Evolutionary conservation across 1,140 invertebrate genomes (phyloP), one percentile per base, ranked within the genome.

Genomic region (fruit fly (Drosophila melanogaster)): DNA sequence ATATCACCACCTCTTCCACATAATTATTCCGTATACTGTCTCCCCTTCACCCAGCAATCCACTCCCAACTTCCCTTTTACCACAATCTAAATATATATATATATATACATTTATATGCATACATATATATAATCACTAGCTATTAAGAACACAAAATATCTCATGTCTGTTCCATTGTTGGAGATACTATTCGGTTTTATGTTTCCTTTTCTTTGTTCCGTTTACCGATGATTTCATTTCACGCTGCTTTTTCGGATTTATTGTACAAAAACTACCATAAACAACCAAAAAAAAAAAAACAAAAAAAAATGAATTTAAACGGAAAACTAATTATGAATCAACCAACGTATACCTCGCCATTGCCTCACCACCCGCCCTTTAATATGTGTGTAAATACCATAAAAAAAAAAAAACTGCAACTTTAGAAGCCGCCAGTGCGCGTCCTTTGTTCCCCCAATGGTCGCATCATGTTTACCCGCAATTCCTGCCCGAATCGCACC

Each of bases 391-490:
- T 57, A 51, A 56, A 60, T 51, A 44, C 43, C n/a, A 56, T 35
- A 57, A 17, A 55, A 61, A 58, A 57, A 17, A 55, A 61, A 58
- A 7, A 14, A 47, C 24, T 35, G 30, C 7, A 76, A 44, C 56
- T 30, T 15, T 81, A 91, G 91, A 92, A 77, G 80, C 92, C 57
- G 79, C 92, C 73, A 83, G 83, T 55, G 79, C 93, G 67, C 94
- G 96, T 92, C 96, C 97, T 84, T 94, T 97, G 91, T 97, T 97
- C 93, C 96, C 96, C 81, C 96, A 97, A 93, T 97, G 97, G 96
- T 97, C 96, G 81, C 96, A 97, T 93, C 96, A 97, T 93, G 96
- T 97, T 87, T 97, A 97, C 93, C 96, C 96, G 77, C 96, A 97
- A 95, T 97, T 97, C 94, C 94, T 97, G 92, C 96, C 96, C 78